Percentiles rank a stretch among this genome's conserved stretches.
These are phyloP conservation scores for Lucifuga dentata DNA, from an alignment of 2,113 vertebrate genomes.

Conservation along the genomic window DNA sequence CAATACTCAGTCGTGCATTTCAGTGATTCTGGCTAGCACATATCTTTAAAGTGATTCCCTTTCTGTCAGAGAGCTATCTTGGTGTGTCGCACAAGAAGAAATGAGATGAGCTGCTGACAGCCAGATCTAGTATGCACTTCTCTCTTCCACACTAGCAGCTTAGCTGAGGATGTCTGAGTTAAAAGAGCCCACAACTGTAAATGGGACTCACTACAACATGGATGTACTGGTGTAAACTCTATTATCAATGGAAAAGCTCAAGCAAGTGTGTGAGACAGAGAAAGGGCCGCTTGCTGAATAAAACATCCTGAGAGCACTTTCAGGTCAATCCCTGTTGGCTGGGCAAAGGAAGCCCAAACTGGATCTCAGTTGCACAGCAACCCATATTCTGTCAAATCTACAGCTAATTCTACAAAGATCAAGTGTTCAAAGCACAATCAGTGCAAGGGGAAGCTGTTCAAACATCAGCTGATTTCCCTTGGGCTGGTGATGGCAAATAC, in stretches of 20 bases:
- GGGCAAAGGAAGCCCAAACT: constrained; percentile 64
- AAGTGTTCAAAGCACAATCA: constrained; percentile 54
- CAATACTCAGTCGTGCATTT: constrained; percentile 5
- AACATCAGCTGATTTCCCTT: constrained; percentile 63
- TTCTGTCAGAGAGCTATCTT: background rate
- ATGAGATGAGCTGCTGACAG: constrained; percentile 17
- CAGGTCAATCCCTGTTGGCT: constrained; percentile 60
- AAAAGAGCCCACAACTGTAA: constrained; percentile 6
- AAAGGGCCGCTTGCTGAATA: constrained; percentile 55
- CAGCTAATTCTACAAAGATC: constrained; percentile 51
- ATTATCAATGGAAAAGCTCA: constrained; percentile 48
- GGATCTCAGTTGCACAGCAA: constrained; percentile 44
- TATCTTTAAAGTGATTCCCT: constrained; percentile 2
- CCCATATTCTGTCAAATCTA: constrained; percentile 61
- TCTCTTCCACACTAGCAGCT: constrained; percentile 2
- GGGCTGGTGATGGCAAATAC: constrained; percentile 37
- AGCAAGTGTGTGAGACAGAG: background rate
- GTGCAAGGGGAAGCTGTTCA: constrained; percentile 58
- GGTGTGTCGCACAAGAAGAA: background rate
- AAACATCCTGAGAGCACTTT: constrained; percentile 68
- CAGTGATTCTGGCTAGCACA: background rate
- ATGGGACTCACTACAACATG: background rate
- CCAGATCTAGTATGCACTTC: background rate
- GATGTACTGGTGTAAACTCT: constrained; percentile 31
- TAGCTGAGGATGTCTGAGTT: constrained; percentile 13